Evolutionary conservation across 2,888 invertebrate genomes (phyloP).

Genomic region (Temnothorax unifasciatus): DNA sequence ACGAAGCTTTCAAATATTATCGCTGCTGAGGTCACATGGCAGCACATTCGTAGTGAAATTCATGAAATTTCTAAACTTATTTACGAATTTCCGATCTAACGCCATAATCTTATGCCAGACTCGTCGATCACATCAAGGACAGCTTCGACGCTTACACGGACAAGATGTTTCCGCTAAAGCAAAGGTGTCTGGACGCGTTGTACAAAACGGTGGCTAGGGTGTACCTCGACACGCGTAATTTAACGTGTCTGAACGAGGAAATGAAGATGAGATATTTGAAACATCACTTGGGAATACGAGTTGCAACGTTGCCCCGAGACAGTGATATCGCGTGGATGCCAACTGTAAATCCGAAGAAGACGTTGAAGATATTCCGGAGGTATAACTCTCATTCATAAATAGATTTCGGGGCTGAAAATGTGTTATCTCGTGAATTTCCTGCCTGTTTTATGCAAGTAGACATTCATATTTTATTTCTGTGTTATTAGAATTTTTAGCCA

Average conservation of each 20-base stretch:
- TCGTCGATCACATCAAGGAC: slow-evolving; percentile 85
- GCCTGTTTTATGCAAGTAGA: not conserved
- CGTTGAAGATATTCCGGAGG: slow-evolving; percentile 74
- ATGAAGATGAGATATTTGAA: slow-evolving; percentile 74
- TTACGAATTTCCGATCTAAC: not conserved
- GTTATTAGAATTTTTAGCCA: not conserved
- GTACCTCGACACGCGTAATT: slow-evolving; percentile 85
- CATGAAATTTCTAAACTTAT: not conserved
- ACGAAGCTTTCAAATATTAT: not conserved
- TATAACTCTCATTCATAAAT: slow-evolving; percentile 44
- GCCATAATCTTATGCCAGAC: slow-evolving; percentile 54
- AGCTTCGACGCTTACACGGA: slow-evolving; percentile 85
- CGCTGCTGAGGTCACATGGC: not conserved
- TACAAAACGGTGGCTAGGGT: slow-evolving; percentile 85
- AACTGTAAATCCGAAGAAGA: slow-evolving; percentile 64
- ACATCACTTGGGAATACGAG: slow-evolving; percentile 79
- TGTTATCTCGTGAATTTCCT: not conserved
- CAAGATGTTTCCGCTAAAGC: slow-evolving; percentile 85
- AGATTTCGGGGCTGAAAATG: not conserved
- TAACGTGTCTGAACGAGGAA: slow-evolving; percentile 70
- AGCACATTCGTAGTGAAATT: not conserved
- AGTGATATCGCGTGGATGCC: slow-evolving; percentile 80
- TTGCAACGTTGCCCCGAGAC: slow-evolving; percentile 77
- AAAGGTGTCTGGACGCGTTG: slow-evolving; percentile 83
- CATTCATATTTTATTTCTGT: slow-evolving; percentile 9